Base-by-base conservation (phyloP, 2,797 vertebrate genomes). In the Alosa sapidissima region DNA sequence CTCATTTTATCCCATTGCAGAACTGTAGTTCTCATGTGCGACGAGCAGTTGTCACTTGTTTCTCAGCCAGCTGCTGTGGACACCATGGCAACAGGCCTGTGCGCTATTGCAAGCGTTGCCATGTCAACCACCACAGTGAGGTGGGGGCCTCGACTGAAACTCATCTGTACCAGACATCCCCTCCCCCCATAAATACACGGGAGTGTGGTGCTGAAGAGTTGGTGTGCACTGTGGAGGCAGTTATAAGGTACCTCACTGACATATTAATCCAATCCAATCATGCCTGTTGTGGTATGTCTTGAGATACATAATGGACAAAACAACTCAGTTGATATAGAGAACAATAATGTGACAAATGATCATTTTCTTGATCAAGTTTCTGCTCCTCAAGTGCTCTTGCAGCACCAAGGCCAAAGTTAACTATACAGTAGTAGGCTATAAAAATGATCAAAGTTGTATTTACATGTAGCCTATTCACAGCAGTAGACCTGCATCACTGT, bases 21-120 rank as follows among this genome's bases (percentile, higher is more conserved):
- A 99, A 99, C 95, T 99, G 98, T 89, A 99, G 98, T 93, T 99
- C 98, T 7, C 98, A 99, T 11, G 98, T 99, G 78, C 95, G 98
- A 86, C 97, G 98, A 89, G 98, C 98, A 0, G 97, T 99, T 13
- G 98, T 99, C 92, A 99, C 98, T 7, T 99, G 98, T 95, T 99
- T 99, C 94, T 99, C 98, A 2, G 98, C 98, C 0, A 98, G 98
- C 90, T 99, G 98, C 95, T 99, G 98, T 3, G 98, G 96, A 92
- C 97, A 97, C 86, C 98, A 99, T 84, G 98, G 98, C 88, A 99
- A 99, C 95, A 93, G 97, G 90, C 98, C 98, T 0, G 98, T 99
- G 91, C 97, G 98, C 88, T 99, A 99, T 88, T 99, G 98, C 95
- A 98, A 97, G 90, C 95, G 98, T 91, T 99, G 98, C 93, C 98